Percentiles rank a stretch among this genome's conserved stretches.
phyloP scores from a whole-genome alignment of 1,140 invertebrate species.

The Gryllus bimaculatus region DNA sequence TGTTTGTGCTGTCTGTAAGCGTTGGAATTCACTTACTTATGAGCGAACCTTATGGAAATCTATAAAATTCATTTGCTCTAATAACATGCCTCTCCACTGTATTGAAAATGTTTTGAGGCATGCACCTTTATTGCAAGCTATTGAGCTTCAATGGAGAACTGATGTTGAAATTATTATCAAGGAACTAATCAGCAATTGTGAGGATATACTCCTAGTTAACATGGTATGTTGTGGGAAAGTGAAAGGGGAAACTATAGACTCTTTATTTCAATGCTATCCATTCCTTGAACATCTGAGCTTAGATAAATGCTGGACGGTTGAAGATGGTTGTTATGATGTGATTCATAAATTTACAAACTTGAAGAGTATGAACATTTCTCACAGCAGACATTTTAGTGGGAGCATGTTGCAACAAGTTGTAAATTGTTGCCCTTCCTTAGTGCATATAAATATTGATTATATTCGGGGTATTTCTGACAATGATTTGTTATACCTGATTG shows the following conservation, averaged over 20 bases:
- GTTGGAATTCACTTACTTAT: neutral
- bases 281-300: slow-evolving; percentile 12
- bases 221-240: slow-evolving; percentile 9
- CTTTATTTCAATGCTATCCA: slow-evolving; percentile 7
- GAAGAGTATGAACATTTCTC: slow-evolving; percentile 9
- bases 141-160: slow-evolving; percentile 12
- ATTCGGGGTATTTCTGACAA: slow-evolving; percentile 19
- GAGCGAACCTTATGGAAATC: slow-evolving; percentile 4
- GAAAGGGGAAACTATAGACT: neutral
- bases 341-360: slow-evolving; percentile 11
- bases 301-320: slow-evolving; percentile 20
- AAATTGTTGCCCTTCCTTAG: slow-evolving; percentile 12
- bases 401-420: slow-evolving; percentile 8
- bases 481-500: slow-evolving; percentile 15
- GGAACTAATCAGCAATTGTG: neutral
- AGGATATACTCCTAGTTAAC: neutral
- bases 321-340: slow-evolving; percentile 13
- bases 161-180: slow-evolving; percentile 8
- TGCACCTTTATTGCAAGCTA: neutral
- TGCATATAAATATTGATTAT: slow-evolving; percentile 20
- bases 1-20: slow-evolving; percentile 17
- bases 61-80: neutral
- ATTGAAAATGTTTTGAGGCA: neutral
- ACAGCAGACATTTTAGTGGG: neutral
- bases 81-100: neutral